phyloP scores from a whole-genome alignment of 2,797 vertebrate species.

The Rhadinocentrus ornatus region DNA sequence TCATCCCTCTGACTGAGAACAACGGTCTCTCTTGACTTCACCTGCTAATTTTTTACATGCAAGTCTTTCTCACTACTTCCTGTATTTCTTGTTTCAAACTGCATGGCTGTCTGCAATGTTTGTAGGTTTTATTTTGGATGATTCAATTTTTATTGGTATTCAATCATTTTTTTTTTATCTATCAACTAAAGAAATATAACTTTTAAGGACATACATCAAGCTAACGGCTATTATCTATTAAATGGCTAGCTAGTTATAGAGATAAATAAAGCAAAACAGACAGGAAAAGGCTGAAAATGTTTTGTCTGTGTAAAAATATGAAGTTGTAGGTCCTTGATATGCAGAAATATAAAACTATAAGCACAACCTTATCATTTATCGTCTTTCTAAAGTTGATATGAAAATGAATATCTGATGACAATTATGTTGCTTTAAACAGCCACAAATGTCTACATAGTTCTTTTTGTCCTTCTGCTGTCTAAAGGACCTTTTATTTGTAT shows the following conservation, averaged over 20 bases:
- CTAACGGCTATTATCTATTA: too few species aligned
- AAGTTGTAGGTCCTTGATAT: too few species aligned
- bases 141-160: too few species aligned
- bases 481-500: neutral
- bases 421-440: neutral
- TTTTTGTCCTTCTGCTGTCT: neutral
- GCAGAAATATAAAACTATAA: neutral
- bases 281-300: too few species aligned
- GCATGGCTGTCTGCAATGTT: neutral
- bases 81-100: neutral
- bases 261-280: too few species aligned
- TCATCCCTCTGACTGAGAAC: neutral
- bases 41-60: neutral
- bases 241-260: too few species aligned
- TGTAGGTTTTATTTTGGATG: too few species aligned
- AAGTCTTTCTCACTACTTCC: neutral
- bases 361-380: neutral
- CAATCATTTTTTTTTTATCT: too few species aligned
- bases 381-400: neutral
- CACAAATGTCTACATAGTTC: neutral
- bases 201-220: too few species aligned
- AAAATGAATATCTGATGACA: neutral
- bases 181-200: too few species aligned
- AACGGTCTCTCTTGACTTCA: neutral
- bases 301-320: too few species aligned